Conservation (phyloP, 2,888 invertebrate species). For the Notodonta dromedarius region DNA sequence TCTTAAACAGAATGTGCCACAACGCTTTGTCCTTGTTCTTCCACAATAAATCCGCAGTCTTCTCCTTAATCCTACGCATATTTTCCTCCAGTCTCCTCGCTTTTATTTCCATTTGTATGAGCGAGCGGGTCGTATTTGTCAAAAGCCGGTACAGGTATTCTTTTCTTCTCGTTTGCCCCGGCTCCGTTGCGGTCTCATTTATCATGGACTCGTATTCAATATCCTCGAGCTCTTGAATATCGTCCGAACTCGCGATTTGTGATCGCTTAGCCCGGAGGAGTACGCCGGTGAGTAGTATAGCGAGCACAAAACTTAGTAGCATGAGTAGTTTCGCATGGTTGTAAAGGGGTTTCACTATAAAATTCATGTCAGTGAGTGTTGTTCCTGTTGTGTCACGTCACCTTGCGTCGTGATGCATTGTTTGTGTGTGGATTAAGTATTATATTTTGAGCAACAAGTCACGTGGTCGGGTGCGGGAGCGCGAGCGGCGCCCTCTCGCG, state of each 20-base stretch:
- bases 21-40: conserved; percentile 82
- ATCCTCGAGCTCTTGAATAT: conserved; percentile 53
- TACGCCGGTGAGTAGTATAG: conserved; percentile 64
- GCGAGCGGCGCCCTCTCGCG: conserved; percentile 80
- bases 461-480: conserved; percentile 59
- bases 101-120: conserved; percentile 85
- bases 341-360: conserved; percentile 67
- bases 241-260: conserved; percentile 45
- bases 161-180: conserved; percentile 73
- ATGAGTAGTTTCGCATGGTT: conserved; percentile 72
- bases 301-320: conserved; percentile 66
- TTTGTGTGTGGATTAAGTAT: conserved; percentile 45
- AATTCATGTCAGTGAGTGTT: conserved; percentile 70
- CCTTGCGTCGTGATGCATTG: conserved; percentile 58
- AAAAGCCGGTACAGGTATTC: conserved; percentile 82
- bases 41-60: conserved; percentile 83
- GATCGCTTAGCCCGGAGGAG: conserved; percentile 62
- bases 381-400: conserved; percentile 45
- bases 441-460: conserved; percentile 72
- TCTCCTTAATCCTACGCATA: conserved; percentile 84
- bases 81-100: conserved; percentile 83
- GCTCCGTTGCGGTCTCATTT: conserved; percentile 68
- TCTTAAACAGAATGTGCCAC: conserved; percentile 82
- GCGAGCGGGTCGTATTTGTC: conserved; percentile 83
- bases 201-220: conserved; percentile 65